Percentiles rank a stretch among this genome's conserved stretches.
Evolutionary conservation across 2,888 invertebrate genomes (phyloP).

Genomic region (Frankliniella intonsa): DNA sequence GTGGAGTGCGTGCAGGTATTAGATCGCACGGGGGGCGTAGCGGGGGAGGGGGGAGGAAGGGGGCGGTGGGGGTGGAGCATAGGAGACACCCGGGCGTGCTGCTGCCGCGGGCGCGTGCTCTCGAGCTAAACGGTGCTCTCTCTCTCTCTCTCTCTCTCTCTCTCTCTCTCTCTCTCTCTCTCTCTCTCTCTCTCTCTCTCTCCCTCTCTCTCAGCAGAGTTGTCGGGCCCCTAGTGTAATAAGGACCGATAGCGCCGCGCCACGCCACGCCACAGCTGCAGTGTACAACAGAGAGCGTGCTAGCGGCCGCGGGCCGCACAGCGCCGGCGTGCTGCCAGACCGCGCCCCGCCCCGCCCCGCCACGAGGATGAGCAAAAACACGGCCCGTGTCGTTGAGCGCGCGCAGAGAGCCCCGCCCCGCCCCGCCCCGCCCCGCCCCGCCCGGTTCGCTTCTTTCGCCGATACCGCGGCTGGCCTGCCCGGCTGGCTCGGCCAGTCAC

Average conservation of each 20-base stretch:
- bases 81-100: neutral
- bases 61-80: neutral
- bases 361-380: constrained; percentile 1
- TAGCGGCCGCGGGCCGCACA: neutral
- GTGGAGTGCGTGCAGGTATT: no score
- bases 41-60: no score
- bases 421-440: neutral
- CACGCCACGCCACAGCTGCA: neutral
- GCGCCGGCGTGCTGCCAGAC: neutral
- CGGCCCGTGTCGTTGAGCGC: no score
- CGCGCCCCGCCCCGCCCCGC: neutral
- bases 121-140: neutral
- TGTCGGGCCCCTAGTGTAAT: no score
- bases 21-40: no score
- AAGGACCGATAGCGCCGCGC: neutral
- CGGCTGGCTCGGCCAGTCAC: no score
- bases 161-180: no score
- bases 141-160: no score
- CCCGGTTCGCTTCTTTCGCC: neutral
- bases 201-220: no score
- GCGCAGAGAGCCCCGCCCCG: neutral
- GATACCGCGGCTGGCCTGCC: no score
- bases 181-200: no score
- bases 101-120: neutral
- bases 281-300: neutral